Evolutionary conservation across 2,797 vertebrate genomes (phyloP).

Genomic region (Enteromius viviparus): DNA sequence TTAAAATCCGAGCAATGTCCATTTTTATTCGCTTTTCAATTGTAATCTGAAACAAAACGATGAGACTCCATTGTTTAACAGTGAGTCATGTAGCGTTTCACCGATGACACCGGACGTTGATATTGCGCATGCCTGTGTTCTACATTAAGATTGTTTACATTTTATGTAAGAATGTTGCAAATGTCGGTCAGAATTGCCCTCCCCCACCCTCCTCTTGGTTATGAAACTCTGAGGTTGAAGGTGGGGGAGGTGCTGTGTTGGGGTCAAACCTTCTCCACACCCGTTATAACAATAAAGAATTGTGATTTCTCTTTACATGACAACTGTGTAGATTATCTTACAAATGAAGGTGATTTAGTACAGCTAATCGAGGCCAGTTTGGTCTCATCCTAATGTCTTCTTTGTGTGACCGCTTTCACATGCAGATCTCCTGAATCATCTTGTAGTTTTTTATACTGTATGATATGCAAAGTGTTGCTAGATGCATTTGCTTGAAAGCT

Average conservation of each 20-base stretch:
- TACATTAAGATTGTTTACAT: slow-evolving; percentile 35
- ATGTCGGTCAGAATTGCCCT: slow-evolving; percentile 17
- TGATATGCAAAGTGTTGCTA: background rate
- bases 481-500: slow-evolving; percentile 5
- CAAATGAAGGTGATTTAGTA: background rate
- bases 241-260: slow-evolving; percentile 29
- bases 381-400: background rate
- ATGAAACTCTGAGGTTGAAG: slow-evolving; percentile 42
- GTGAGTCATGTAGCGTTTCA: background rate
- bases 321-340: background rate
- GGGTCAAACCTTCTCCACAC: slow-evolving; percentile 4
- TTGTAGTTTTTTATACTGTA: background rate
- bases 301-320: background rate
- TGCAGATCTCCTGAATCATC: background rate
- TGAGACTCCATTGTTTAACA: slow-evolving; percentile 1
- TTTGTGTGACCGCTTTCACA: slow-evolving; percentile 7
- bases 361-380: background rate
- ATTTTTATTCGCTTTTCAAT: background rate
- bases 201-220: slow-evolving; percentile 31
- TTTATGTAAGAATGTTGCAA: slow-evolving; percentile 8
- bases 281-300: background rate
- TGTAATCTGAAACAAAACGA: background rate
- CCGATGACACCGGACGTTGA: background rate
- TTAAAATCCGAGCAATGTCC: background rate
- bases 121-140: slow-evolving; percentile 23